Evolutionary conservation across 2,888 invertebrate species (phyloP).

Genomic region (Flabesymbios commensalis): DNA sequence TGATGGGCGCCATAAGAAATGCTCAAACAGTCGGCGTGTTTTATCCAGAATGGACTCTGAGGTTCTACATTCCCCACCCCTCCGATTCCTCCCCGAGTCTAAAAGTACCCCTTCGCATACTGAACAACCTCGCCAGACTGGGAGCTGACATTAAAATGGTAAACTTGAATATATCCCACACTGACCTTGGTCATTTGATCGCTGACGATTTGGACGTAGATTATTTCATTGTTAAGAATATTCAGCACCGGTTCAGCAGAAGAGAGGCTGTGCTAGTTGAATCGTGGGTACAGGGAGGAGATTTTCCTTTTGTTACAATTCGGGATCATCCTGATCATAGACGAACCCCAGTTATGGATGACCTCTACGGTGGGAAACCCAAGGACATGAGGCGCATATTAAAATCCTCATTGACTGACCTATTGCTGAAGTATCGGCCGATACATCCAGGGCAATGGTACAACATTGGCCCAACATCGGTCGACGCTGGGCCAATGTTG

Average conservation of each 20-base stretch:
- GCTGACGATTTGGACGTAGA: constrained; percentile 22
- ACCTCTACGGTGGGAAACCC: too few species aligned
- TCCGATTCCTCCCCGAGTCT: constrained; percentile 9
- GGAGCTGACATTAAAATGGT: constrained; percentile 25
- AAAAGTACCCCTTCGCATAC: constrained; percentile 21
- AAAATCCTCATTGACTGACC: too few species aligned
- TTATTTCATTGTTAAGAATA: constrained; percentile 23
- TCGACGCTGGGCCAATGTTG: too few species aligned
- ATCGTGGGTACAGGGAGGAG: constrained; percentile 18
- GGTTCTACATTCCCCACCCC: constrained; percentile 20
- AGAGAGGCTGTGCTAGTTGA: constrained; percentile 21
- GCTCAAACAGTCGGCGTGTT: constrained; percentile 23
- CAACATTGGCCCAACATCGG: too few species aligned
- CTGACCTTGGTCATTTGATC: constrained; percentile 22
- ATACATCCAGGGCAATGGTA: too few species aligned
- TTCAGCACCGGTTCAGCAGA: constrained; percentile 13
- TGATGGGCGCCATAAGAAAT: constrained; percentile 30
- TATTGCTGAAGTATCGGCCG: too few species aligned
- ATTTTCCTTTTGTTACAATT: constrained; percentile 22
- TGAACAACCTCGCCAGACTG: constrained; percentile 15
- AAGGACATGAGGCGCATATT: too few species aligned
- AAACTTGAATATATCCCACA: constrained; percentile 14
- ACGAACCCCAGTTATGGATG: too few species aligned
- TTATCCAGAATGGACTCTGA: constrained; percentile 28
- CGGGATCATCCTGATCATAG: constrained; percentile 31